A percentile compares a stretch with the other conserved stretches of the same genome.
Conservation (phyloP, 2,797 vertebrate species). For the Xenops minutus region DNA sequence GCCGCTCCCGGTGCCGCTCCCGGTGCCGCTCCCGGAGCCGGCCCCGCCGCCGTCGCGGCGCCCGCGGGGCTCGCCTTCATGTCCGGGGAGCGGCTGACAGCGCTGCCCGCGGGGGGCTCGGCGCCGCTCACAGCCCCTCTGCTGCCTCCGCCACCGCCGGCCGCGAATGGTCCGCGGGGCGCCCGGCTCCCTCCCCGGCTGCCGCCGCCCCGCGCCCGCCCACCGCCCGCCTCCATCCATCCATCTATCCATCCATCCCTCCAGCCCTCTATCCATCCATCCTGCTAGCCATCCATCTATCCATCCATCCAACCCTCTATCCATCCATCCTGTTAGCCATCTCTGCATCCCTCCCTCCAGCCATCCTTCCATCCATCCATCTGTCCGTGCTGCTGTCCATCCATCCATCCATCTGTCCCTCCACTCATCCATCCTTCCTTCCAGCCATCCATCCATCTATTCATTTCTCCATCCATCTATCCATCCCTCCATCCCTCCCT, state of each 20-base stretch:
- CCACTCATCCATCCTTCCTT: no score
- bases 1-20: background rate
- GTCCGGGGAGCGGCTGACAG: slow-evolving; percentile 30
- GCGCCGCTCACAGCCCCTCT: background rate
- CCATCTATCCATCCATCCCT: background rate
- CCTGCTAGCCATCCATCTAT: no score
- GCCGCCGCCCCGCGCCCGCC: background rate
- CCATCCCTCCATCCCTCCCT: background rate
- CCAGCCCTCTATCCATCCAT: background rate
- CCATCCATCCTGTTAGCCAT: background rate
- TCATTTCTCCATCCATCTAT: background rate
- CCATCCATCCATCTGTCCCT: background rate
- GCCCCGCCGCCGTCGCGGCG: background rate
- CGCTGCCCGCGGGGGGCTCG: slow-evolving; percentile 29
- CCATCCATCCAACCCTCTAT: background rate
- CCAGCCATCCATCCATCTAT: background rate
- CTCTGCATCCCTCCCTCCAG: background rate
- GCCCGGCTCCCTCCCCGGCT: background rate
- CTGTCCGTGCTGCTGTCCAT: no score
- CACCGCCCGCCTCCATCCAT: background rate
- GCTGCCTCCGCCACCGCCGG: background rate
- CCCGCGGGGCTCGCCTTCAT: background rate
- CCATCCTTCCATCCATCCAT: no score
- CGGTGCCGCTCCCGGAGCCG: background rate
- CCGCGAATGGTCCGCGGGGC: slow-evolving; percentile 37